phyloP scores from a whole-genome alignment of 2,888 invertebrate genomes.

The Mayetiola destructor region DNA sequence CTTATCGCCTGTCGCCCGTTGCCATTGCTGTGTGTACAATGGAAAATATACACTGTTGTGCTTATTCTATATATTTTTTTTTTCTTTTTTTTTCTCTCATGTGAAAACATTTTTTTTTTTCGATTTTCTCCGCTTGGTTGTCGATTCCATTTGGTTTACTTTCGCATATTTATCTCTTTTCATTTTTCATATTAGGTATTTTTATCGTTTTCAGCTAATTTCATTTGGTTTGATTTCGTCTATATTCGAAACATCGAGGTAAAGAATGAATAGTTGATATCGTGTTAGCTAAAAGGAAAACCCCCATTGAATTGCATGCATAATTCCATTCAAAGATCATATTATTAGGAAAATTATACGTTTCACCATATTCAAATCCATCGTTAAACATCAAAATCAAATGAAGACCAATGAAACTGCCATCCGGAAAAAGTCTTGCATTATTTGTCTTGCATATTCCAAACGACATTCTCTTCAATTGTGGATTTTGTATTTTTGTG shows the following conservation, averaged over 20 bases:
- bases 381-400: no score
- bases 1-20: neutral
- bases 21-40: neutral
- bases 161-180: neutral
- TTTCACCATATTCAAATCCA: no score
- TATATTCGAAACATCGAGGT: neutral
- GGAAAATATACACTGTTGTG: neutral
- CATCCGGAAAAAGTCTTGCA: no score
- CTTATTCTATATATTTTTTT: neutral
- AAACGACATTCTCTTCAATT: no score
- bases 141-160: no score
- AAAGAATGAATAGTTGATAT: neutral
- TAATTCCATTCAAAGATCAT: no score
- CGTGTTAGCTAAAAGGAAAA: neutral
- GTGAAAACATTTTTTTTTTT: neutral
- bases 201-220: neutral
- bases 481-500: no score
- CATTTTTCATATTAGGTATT: conserved; percentile 6
- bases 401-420: no score
- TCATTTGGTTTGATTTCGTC: neutral
- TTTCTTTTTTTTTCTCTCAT: neutral
- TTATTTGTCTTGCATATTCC: no score
- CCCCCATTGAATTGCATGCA: neutral
- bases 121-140: no score
- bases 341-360: no score